Conservation (phyloP, 2,888 invertebrate genomes). For the Ditula angustiorana region DNA sequence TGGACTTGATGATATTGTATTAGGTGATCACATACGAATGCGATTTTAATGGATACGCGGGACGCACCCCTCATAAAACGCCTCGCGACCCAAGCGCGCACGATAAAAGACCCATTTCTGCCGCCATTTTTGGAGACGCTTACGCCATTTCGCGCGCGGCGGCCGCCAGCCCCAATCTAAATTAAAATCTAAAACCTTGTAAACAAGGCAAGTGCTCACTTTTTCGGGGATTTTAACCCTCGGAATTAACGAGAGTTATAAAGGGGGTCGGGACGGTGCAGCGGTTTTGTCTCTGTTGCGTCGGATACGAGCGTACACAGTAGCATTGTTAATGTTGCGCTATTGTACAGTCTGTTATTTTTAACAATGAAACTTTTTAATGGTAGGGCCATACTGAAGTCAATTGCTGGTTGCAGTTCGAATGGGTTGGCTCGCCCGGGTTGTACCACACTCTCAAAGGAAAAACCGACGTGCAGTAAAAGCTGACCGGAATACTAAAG, state of each 20-base stretch:
- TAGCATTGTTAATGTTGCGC: slow-evolving; percentile 48
- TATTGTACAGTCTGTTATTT: slow-evolving; percentile 40
- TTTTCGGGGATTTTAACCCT: slow-evolving; percentile 86
- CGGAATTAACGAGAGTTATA: slow-evolving; percentile 82
- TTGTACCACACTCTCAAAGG: too few species aligned
- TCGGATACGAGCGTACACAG: slow-evolving; percentile 47
- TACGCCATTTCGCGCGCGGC: slow-evolving; percentile 62
- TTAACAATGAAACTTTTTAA: not conserved
- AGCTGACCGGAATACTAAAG: too few species aligned
- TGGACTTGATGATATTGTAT: slow-evolving; percentile 85
- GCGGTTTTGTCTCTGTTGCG: slow-evolving; percentile 63
- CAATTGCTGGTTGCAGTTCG: not conserved
- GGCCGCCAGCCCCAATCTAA: slow-evolving; percentile 81
- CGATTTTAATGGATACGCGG: slow-evolving; percentile 82
- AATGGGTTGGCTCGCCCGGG: too few species aligned
- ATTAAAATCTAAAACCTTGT: slow-evolving; percentile 87
- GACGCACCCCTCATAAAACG: slow-evolving; percentile 56
- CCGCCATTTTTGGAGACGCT: slow-evolving; percentile 54
- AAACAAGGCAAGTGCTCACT: slow-evolving; percentile 87
- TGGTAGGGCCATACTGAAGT: too few species aligned
- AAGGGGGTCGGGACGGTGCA: slow-evolving; percentile 64
- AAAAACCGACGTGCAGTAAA: too few species aligned
- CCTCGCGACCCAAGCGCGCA: slow-evolving; percentile 52
- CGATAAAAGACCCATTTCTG: slow-evolving; percentile 58
- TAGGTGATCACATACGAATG: slow-evolving; percentile 86